These are phyloP conservation scores for Amniataba percoides DNA, from an alignment of 2,797 vertebrate genomes.

Conservation along the genomic window DNA sequence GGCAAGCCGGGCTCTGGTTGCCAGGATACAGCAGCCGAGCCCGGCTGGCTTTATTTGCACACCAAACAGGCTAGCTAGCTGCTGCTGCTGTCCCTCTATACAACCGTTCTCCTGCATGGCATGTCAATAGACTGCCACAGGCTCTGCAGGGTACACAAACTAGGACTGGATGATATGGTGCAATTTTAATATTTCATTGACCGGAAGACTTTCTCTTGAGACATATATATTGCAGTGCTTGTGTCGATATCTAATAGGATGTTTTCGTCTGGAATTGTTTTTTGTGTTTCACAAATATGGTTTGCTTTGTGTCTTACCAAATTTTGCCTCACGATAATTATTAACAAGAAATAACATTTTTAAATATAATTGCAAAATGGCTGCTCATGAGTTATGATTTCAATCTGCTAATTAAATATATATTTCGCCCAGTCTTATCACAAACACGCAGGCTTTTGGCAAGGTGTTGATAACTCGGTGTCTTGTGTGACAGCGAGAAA, in stretches of 20 bases:
- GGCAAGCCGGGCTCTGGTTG: constrained; percentile 84
- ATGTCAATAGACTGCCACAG: constrained; percentile 57
- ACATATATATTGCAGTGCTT: no score
- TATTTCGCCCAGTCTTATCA: background rate
- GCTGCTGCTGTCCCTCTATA: constrained; percentile 56
- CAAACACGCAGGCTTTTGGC: background rate
- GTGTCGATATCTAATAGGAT: no score
- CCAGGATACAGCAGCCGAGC: constrained; percentile 86
- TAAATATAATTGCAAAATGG: background rate
- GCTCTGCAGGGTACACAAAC: constrained; percentile 26
- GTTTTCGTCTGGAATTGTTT: no score
- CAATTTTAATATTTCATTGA: background rate
- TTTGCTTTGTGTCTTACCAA: background rate
- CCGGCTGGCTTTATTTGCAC: constrained; percentile 85
- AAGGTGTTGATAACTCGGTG: background rate
- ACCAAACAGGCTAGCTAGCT: constrained; percentile 81
- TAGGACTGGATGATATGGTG: background rate
- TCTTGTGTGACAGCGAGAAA: background rate
- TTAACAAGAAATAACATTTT: background rate
- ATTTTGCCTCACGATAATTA: background rate
- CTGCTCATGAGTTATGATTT: background rate
- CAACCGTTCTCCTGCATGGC: constrained; percentile 38
- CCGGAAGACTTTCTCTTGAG: background rate
- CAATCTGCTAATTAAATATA: background rate
- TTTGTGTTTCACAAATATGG: background rate